phyloP scores from a whole-genome alignment of 2,113 vertebrate genomes.

The Syngnathus typhle region DNA sequence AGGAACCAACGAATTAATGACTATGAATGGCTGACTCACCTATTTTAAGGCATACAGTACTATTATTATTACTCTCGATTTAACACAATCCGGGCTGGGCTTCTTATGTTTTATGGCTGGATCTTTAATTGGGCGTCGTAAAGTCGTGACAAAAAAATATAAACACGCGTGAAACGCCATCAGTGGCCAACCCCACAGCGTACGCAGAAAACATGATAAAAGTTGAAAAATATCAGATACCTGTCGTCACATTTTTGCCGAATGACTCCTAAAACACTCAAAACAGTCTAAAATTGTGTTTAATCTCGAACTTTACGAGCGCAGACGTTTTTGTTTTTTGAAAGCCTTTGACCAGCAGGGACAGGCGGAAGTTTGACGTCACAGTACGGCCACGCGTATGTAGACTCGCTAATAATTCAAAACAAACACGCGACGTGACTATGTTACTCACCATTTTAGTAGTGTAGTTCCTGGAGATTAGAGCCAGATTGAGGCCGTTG shows the following conservation, averaged over 20 bases:
- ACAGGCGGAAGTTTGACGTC: neutral
- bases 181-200: too few species aligned
- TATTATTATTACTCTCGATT: neutral
- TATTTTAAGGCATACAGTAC: neutral
- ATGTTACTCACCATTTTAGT: constrained; percentile 67
- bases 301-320: neutral
- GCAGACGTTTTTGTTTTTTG: neutral
- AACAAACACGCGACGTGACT: neutral
- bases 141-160: neutral
- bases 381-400: neutral
- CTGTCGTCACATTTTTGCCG: neutral
- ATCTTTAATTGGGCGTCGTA: neutral
- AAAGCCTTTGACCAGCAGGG: too few species aligned
- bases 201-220: neutral
- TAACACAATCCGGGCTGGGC: neutral
- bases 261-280: neutral
- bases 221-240: too few species aligned
- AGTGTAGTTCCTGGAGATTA: constrained; percentile 12
- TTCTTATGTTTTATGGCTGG: neutral
- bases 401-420: neutral
- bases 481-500: constrained; percentile 13
- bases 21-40: neutral
- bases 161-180: neutral
- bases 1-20: neutral
- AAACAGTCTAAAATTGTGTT: neutral